Conservation (phyloP, 2,888 invertebrate genomes). For the Agrilus mali region DNA sequence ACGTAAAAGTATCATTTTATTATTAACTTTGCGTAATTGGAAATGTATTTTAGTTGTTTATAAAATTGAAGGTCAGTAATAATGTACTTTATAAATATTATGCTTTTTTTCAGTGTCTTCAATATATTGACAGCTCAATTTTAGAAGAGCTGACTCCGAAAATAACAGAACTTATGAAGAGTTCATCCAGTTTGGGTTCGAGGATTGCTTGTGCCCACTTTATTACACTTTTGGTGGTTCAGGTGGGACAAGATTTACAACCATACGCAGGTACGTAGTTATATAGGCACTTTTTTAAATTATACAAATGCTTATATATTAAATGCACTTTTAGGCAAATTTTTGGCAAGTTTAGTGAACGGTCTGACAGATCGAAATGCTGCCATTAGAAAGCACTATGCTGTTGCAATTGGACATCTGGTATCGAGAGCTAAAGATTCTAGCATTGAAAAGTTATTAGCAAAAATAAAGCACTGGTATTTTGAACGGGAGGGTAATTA, state of each 20-base stretch:
- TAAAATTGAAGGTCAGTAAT: no score
- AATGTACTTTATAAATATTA: background rate
- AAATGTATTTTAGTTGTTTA: background rate
- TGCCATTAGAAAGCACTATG: conserved; percentile 72
- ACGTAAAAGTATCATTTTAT: background rate
- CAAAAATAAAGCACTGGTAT: conserved; percentile 50
- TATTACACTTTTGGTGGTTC: conserved; percentile 50
- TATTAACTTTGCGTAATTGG: no score
- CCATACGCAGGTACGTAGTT: conserved; percentile 38
- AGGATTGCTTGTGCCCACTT: conserved; percentile 74
- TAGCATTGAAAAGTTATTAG: conserved; percentile 52
- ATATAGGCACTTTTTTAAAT: conserved; percentile 12
- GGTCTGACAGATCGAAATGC: conserved; percentile 76
- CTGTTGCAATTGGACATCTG: conserved; percentile 73
- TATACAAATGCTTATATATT: no score
- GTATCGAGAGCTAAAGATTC: conserved; percentile 69
- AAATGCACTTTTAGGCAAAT: conserved; percentile 30
- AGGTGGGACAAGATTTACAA: conserved; percentile 40
- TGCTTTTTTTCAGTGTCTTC: conserved; percentile 40
- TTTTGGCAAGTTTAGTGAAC: conserved; percentile 51
- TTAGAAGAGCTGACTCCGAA: conserved; percentile 71
- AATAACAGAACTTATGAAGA: conserved; percentile 67
- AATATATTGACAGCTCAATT: conserved; percentile 62
- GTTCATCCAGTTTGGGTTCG: conserved; percentile 70
- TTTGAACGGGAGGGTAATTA: conserved; percentile 49